A percentile compares a stretch with the other conserved stretches of the same genome.
Evolutionary conservation across 1,140 invertebrate genomes (phyloP).

Genomic region (Notospermus geniculatus): DNA sequence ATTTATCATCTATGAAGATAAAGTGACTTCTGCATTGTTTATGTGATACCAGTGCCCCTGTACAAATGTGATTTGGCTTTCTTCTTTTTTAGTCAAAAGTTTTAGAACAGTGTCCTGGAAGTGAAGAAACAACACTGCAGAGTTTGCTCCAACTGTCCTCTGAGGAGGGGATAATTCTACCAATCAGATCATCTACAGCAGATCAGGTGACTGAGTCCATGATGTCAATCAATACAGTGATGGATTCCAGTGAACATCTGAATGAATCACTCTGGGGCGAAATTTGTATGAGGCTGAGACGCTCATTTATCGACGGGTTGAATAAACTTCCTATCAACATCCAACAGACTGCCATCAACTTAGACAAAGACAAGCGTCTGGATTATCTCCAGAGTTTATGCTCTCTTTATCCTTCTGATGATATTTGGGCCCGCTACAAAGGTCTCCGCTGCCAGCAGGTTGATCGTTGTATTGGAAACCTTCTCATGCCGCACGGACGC

Average conservation of each 20-base stretch:
- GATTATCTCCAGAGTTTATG: conserved; percentile 42
- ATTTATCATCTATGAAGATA: too few relatives aligned
- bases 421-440: conserved; percentile 29
- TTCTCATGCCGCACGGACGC: conserved; percentile 37
- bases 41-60: too few relatives aligned
- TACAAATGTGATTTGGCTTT: neutral
- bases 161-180: conserved; percentile 40
- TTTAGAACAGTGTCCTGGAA: conserved; percentile 39
- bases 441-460: conserved; percentile 39
- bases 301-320: conserved; percentile 35
- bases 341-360: conserved; percentile 20
- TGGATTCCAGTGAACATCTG: conserved; percentile 36
- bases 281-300: conserved; percentile 24
- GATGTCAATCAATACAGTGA: conserved; percentile 40
- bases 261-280: conserved; percentile 36
- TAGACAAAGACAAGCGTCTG: conserved; percentile 30
- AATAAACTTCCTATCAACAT: conserved; percentile 31
- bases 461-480: conserved; percentile 34
- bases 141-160: conserved; percentile 42
- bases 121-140: conserved; percentile 45
- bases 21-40: too few relatives aligned
- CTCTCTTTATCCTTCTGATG: conserved; percentile 37
- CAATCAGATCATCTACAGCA: conserved; percentile 23
- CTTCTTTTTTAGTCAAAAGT: conserved; percentile 25
- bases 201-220: conserved; percentile 32